A percentile compares a stretch with the other conserved stretches of the same genome.
These are phyloP conservation scores for Coronaproctus castanopsis DNA, from an alignment of 2,888 invertebrate species.

Conservation along the genomic window DNA sequence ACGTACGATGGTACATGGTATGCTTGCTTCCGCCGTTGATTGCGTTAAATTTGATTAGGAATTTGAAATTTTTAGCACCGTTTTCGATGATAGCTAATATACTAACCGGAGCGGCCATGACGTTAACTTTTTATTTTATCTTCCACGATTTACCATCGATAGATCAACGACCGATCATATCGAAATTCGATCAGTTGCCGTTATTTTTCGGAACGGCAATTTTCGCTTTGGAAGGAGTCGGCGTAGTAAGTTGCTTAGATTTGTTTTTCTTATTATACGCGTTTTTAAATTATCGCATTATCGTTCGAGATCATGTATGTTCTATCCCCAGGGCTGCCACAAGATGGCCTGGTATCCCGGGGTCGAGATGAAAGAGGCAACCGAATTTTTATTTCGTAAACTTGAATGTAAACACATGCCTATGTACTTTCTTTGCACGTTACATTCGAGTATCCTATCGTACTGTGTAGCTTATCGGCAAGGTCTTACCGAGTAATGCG, in stretches of 20 bases:
- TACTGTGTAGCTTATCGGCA: too few species aligned
- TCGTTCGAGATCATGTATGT: too few species aligned
- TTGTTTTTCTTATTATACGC: too few species aligned
- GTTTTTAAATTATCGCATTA: too few species aligned
- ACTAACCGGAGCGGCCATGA: conserved; percentile 64
- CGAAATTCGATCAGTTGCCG: conserved; percentile 38
- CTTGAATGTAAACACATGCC: too few species aligned
- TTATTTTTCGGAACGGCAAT: conserved; percentile 85
- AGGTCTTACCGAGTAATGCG: too few species aligned
- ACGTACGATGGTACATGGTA: conserved; percentile 41
- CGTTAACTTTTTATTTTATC: conserved; percentile 73
- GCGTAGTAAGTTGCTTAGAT: conserved; percentile 35
- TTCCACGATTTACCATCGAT: conserved; percentile 42
- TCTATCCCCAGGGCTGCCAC: too few species aligned
- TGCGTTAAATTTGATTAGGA: conserved; percentile 53
- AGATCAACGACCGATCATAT: conserved; percentile 30
- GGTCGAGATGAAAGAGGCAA: too few species aligned
- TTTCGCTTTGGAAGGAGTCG: conserved; percentile 70
- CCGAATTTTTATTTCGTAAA: too few species aligned
- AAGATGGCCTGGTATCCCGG: too few species aligned
- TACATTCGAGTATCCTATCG: too few species aligned
- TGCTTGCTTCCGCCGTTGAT: conserved; percentile 47
- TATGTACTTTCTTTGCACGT: too few species aligned
- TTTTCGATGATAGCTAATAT: conserved; percentile 87
- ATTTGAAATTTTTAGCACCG: conserved; percentile 72